Conservation (phyloP, 1,140 invertebrate species). For the Cheumatopsyche charites region DNA sequence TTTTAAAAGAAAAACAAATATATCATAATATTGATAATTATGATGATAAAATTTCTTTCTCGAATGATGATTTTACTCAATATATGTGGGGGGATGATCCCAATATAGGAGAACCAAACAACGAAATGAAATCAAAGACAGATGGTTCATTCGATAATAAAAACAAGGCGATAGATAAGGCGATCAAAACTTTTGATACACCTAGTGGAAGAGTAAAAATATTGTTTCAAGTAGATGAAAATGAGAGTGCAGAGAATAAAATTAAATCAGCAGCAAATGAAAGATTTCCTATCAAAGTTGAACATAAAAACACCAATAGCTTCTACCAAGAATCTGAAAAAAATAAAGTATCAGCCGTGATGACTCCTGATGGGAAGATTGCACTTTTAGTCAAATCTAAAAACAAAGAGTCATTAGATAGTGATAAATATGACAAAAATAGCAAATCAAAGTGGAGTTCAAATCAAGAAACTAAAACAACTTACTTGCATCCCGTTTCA, state of each 20-base stretch:
- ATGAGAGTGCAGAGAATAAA: constrained; percentile 34
- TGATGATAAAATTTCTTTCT: not conserved
- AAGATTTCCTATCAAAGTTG: constrained; percentile 11
- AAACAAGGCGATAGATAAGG: constrained; percentile 36
- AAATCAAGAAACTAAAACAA: constrained; percentile 28
- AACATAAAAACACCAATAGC: constrained; percentile 34
- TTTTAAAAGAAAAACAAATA: constrained; percentile 21
- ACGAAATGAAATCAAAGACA: not conserved
- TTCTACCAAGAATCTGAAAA: constrained; percentile 46
- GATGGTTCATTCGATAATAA: not conserved
- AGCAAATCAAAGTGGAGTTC: constrained; percentile 17
- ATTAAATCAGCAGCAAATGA: constrained; percentile 4
- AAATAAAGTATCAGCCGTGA: constrained; percentile 46
- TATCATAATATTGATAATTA: not conserved
- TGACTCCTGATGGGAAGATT: constrained; percentile 46
- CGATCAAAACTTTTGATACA: constrained; percentile 46
- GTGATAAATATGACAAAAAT: constrained; percentile 30
- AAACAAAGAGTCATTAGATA: constrained; percentile 25
- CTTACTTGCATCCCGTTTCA: constrained; percentile 36
- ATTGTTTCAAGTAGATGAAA: constrained; percentile 43
- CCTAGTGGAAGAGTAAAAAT: constrained; percentile 46
- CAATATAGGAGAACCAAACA: not conserved
- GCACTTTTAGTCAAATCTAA: constrained; percentile 45
- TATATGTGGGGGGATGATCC: constrained; percentile 33
- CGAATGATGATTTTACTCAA: constrained; percentile 17